Base-by-base conservation (phyloP, 2,888 invertebrate species). In the Zonitis immaculata region DNA sequence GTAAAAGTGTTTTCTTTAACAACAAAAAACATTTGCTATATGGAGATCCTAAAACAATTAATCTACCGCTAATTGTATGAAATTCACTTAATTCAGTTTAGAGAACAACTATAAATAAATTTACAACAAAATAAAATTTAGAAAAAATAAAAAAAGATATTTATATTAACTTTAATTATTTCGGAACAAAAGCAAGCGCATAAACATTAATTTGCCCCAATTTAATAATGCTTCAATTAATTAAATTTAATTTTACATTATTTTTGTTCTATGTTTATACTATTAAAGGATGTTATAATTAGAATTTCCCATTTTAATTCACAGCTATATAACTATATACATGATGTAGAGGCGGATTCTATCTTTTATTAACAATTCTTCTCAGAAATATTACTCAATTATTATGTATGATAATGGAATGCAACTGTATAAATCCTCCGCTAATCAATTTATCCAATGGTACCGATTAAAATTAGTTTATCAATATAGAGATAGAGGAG, bases 231-330 rank as follows among this genome's bases (percentile, higher is more conserved):
- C 20, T 42, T 16, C 20, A 20, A 42, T 42, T 42, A 4, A 42
- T 11, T 22, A 42, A 11, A 11, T 16, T 14, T 39, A 18, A 18
- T 39, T 18, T 39, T 18, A 8, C 51, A 27, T n/a, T 20, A 9
- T 22, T 42, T 42, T 27, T 42, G 26, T 26, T 4, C 8, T 22
- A 26, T 44, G 44, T 44, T 42, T 50, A 45, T 44, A 39, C 20
- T 42, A 25, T 39, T 42, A 42, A 42, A 42, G 48, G 42, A 39
- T 28, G 14, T 42, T 49, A 5, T 26, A 47, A 35, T 47, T 47
- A 27, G 18, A 22, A 43, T 22, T 46, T 14, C 39, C n/a, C 18
- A 43, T 18, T 39, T 18, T 42, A n/a, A 16, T 20, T 44, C 8
- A 6, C 16, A 16, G 9, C n/a, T n/a, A n/a, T n/a, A n/a, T n/a